phyloP scores from a whole-genome alignment of 2,888 invertebrate species.

The Oithona nana region DNA sequence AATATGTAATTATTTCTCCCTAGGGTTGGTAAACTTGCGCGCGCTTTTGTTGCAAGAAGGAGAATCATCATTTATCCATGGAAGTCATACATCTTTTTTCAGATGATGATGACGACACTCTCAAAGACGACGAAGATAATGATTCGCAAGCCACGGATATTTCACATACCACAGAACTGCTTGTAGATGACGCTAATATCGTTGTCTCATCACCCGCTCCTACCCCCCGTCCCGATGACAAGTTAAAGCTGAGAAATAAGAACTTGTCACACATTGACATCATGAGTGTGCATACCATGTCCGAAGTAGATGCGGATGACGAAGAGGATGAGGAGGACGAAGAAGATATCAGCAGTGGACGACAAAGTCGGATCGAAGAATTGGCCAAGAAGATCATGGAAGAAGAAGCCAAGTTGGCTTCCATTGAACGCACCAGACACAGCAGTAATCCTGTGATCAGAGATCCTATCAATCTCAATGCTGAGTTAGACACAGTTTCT shows the following conservation, averaged over 20 bases:
- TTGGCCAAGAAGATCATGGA: constrained; percentile 1
- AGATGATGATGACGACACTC: not conserved
- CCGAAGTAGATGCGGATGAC: not conserved
- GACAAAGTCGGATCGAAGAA: not conserved
- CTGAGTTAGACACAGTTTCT: constrained; percentile 5
- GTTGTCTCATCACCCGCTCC: not conserved
- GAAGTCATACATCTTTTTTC: too few relatives aligned
- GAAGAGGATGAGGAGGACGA: not conserved
- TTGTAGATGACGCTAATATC: not conserved
- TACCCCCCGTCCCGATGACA: not conserved
- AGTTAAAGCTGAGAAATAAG: not conserved
- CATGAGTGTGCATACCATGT: not conserved
- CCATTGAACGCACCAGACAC: not conserved
- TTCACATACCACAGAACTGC: not conserved
- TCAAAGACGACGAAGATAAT: not conserved
- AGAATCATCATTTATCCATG: too few relatives aligned
- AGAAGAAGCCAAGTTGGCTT: not conserved
- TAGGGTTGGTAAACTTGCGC: too few relatives aligned
- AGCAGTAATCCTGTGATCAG: not conserved
- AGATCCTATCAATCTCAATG: not conserved
- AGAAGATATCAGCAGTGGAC: not conserved
- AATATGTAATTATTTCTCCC: not conserved
- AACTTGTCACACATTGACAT: not conserved
- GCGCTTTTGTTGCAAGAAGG: too few relatives aligned
- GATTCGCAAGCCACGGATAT: not conserved